Percentiles rank a stretch among this genome's conserved stretches.
phyloP scores from a whole-genome alignment of 2,888 invertebrate species.

The Lasioglossum marginatum region DNA sequence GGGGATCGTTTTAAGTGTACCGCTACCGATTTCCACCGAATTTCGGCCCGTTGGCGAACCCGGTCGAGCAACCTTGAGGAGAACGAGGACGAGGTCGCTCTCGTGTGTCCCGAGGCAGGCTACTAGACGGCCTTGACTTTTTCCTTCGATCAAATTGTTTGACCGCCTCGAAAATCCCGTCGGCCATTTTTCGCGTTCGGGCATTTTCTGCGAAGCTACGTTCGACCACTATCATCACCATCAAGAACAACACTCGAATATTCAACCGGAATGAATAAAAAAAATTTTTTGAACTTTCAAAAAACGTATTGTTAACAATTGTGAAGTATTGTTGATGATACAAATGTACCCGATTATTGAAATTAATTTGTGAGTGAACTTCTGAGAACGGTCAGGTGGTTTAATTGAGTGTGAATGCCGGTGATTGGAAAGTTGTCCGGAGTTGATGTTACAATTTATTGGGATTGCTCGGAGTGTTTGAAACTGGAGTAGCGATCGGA shows the following conservation, averaged over 20 bases:
- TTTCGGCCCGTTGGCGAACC: slow-evolving; percentile 31
- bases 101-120: slow-evolving; percentile 42
- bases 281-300: not conserved
- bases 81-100: slow-evolving; percentile 72
- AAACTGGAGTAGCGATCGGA: not conserved
- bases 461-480: not conserved
- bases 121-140: slow-evolving; percentile 71
- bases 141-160: slow-evolving; percentile 45
- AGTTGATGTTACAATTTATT: not conserved
- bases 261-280: not conserved
- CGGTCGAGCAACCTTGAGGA: slow-evolving; percentile 65
- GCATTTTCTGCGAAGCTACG: not conserved
- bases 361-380: not conserved
- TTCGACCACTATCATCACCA: not conserved
- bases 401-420: not conserved
- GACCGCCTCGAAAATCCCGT: slow-evolving; percentile 27
- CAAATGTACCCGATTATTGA: not conserved
- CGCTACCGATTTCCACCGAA: slow-evolving; percentile 20
- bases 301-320: not conserved
- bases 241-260: not conserved
- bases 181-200: not conserved
- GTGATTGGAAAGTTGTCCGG: not conserved
- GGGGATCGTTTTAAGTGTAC: not conserved
- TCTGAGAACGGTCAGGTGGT: not conserved
- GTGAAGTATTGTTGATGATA: not conserved